phyloP scores from a whole-genome alignment of 2,888 invertebrate species.

The Himalopsyche kuldschensis region DNA sequence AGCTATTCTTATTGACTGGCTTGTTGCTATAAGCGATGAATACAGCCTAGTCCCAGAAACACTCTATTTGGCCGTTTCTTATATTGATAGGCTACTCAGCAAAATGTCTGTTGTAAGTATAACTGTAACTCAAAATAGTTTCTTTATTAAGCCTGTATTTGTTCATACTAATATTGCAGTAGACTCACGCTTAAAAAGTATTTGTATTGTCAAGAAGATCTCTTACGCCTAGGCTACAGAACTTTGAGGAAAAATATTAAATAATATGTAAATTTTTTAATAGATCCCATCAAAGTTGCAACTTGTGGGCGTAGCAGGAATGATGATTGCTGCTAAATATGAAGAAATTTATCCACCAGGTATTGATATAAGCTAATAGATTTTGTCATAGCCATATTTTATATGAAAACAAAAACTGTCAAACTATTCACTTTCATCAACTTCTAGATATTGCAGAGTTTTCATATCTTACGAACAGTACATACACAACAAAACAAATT shows the following conservation, averaged over 20 bases:
- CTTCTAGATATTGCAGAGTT: constrained; percentile 44
- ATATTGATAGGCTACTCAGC: constrained; percentile 47
- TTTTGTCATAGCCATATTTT: too few relatives aligned
- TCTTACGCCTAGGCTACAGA: not conserved
- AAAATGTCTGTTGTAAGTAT: constrained; percentile 47
- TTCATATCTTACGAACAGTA: constrained; percentile 45
- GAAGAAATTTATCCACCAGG: constrained; percentile 48
- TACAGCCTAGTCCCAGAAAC: constrained; percentile 46
- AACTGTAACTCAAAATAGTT: not conserved
- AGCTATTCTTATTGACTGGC: constrained; percentile 47
- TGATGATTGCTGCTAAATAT: constrained; percentile 48
- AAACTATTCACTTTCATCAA: not conserved
- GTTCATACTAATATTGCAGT: too few relatives aligned
- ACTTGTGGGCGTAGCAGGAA: constrained; percentile 48
- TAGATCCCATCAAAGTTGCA: constrained; percentile 47
- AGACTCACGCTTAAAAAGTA: too few relatives aligned
- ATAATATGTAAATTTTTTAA: constrained; percentile 12
- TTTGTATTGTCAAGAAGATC: not conserved
- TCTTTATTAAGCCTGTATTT: not conserved
- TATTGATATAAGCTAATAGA: not conserved
- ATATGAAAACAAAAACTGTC: too few relatives aligned
- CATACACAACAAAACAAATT: constrained; percentile 45
- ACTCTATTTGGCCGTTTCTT: constrained; percentile 46
- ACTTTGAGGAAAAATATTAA: not conserved
- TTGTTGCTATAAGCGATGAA: constrained; percentile 46